Percentiles rank a stretch among this genome's conserved stretches.
Conservation (phyloP, 2,888 invertebrate genomes). For the Caenorhabditis zanzibari region DNA sequence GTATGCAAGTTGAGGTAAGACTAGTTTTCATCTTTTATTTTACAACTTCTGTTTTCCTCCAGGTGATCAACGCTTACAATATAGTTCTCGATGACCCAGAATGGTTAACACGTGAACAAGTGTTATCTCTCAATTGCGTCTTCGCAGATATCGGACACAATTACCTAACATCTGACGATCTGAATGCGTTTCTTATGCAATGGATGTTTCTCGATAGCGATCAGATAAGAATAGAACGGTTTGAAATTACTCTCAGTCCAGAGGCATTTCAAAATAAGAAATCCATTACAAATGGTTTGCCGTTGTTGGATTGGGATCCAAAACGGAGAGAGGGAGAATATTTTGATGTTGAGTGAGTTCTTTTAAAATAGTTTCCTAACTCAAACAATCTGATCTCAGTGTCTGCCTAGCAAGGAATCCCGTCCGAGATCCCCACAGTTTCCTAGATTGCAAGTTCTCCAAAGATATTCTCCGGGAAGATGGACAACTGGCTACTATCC, state of each 20-base stretch:
- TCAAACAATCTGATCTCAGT: constrained; percentile 5
- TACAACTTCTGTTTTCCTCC: neutral
- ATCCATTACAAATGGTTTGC: constrained; percentile 10
- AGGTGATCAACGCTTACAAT: constrained; percentile 22
- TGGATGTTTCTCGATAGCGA: constrained; percentile 21
- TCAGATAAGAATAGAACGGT: constrained; percentile 8
- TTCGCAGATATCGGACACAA: constrained; percentile 40
- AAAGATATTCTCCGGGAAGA: constrained; percentile 26
- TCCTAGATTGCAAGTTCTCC: constrained; percentile 32
- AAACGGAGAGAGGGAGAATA: constrained; percentile 34
- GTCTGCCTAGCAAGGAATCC: neutral
- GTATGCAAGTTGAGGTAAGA: constrained; percentile 29
- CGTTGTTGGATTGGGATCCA: constrained; percentile 37
- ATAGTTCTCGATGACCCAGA: constrained; percentile 38
- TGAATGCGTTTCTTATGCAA: constrained; percentile 44
- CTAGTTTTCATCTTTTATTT: neutral
- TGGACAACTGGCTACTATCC: constrained; percentile 29
- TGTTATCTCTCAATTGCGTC: constrained; percentile 30
- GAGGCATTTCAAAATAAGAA: constrained; percentile 40
- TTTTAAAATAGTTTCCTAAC: neutral
- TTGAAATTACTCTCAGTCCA: constrained; percentile 40
- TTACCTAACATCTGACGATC: constrained; percentile 29
- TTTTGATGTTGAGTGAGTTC: constrained; percentile 34
- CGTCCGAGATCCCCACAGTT: constrained; percentile 29
- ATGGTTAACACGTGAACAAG: constrained; percentile 33